Evolutionary conservation across 2,797 vertebrate species (phyloP).

Genomic region (Sebastes itinus): DNA sequence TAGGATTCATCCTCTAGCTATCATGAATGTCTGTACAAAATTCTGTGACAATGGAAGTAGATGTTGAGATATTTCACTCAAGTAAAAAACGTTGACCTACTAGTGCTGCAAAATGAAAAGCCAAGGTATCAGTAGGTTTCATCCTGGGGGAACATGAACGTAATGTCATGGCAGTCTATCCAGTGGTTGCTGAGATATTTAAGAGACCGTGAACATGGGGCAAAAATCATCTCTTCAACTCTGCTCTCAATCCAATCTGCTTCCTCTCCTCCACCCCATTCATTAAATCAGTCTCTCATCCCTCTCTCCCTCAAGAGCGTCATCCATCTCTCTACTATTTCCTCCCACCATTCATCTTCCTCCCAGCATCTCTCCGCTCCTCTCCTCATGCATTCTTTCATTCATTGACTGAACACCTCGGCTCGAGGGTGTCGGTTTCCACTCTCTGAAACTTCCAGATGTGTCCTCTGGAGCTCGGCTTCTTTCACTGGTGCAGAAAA

Average conservation of each 20-base stretch:
- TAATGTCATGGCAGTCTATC: not conserved
- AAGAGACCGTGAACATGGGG: not conserved
- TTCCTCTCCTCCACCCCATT: constrained; percentile 40
- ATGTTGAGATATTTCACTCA: not conserved
- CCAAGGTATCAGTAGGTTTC: not conserved
- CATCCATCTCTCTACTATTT: constrained; percentile 32
- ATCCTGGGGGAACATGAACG: not conserved
- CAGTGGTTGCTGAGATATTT: constrained; percentile 1
- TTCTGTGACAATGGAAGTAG: not conserved
- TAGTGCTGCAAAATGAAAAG: not conserved
- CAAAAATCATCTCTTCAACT: not conserved
- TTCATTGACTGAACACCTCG: constrained; percentile 58
- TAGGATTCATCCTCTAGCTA: not conserved
- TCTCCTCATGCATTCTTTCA: constrained; percentile 23
- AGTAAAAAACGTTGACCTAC: not conserved
- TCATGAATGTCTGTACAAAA: not conserved
- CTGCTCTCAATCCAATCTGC: constrained; percentile 8
- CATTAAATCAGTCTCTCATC: constrained; percentile 16
- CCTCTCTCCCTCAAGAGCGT: constrained; percentile 10
- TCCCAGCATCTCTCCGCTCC: constrained; percentile 28
- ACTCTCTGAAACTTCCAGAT: constrained; percentile 67
- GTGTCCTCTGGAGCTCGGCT: constrained; percentile 61
- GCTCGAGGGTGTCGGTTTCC: constrained; percentile 57
- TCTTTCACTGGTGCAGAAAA: constrained; percentile 52
- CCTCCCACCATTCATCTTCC: constrained; percentile 47